Base-by-base conservation (phyloP, 2,888 invertebrate species). In the Cheilosia urbana region DNA sequence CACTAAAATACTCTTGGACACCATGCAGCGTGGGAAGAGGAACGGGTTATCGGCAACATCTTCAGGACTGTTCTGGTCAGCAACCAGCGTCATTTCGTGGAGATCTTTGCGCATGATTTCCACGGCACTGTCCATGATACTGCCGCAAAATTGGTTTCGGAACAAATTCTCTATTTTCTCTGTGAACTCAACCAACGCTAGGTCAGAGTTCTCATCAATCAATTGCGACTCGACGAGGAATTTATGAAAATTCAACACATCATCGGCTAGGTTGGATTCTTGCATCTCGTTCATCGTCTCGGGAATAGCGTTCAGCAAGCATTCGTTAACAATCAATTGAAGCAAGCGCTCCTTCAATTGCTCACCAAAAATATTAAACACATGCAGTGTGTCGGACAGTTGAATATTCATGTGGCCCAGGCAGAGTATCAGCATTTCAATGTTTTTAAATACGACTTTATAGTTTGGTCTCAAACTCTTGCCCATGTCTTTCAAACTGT, bases 51-150 rank as follows among this genome's bases (percentile, higher is more conserved):
- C 88, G 4, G 88, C 87, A 2, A 90, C 89, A n/a, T 89, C 89
- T 2, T 89, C 87, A 0, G 88, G 40, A 0, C 87, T 87, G 63
- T 90, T 91, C 24, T 93, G 93, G 1, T 93, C 93, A 0, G 94
- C 93, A 87, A 94, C 93, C 11, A 93, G 92, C 90, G 95, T 94
- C 88, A 95, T 95, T 87, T 95, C 94, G 91, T 97, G 96, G 68
- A 98, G 93, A 91, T 97, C 97, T 89, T 96, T 96, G 69, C 95
- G 94, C 95, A 97, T 96, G 57, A 97, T 94, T 80, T 92, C 93
- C 45, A 95, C 93, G 0, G 97, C 96, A 63, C 93, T 93, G 73
- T 94, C 94, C 72, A 96, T 91, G 87, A 96, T 95, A 87, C 95
- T 94, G 89, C 95, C 94, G 88, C 96, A 96, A 68, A 96, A 95